phyloP scores from a whole-genome alignment of 2,113 vertebrate species.

The Phoenicopterus ruber region DNA sequence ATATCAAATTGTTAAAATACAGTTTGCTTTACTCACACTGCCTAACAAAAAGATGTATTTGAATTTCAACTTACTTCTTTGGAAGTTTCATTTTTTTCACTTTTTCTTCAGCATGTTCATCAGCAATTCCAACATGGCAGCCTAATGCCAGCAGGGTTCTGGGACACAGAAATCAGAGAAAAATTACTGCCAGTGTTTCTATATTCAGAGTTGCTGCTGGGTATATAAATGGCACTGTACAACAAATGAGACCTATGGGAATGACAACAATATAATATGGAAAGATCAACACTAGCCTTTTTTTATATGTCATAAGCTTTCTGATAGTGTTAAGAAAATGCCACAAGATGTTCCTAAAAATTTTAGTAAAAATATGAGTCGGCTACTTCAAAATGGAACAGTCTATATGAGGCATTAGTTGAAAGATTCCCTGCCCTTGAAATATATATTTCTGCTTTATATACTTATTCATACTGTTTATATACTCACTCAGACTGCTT shows the following conservation, averaged over 20 bases:
- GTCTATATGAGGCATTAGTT: neutral
- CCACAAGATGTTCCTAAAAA: neutral
- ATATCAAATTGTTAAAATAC: neutral
- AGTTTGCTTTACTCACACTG: neutral
- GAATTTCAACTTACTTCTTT: slow-evolving; percentile 81
- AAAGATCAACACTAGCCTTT: neutral
- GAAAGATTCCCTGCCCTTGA: neutral
- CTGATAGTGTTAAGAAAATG: neutral
- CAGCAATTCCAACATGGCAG: slow-evolving; percentile 91
- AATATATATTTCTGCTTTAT: neutral
- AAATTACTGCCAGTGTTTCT: neutral
- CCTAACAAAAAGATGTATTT: neutral
- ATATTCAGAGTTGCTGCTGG: neutral
- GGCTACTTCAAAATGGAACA: neutral
- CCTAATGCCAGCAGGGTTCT: slow-evolving; percentile 92
- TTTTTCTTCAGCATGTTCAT: slow-evolving; percentile 90
- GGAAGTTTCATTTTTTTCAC: slow-evolving; percentile 92
- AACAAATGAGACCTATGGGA: neutral
- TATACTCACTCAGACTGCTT: neutral
- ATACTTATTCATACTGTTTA: neutral
- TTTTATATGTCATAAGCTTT: neutral
- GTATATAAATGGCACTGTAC: neutral
- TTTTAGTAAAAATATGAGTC: neutral
- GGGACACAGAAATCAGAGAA: slow-evolving; percentile 26
- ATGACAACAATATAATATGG: neutral